Evolutionary conservation across 2,888 invertebrate genomes (phyloP), one percentile per base, ranked within the genome.

Genomic region (Pyrgus malvae): DNA sequence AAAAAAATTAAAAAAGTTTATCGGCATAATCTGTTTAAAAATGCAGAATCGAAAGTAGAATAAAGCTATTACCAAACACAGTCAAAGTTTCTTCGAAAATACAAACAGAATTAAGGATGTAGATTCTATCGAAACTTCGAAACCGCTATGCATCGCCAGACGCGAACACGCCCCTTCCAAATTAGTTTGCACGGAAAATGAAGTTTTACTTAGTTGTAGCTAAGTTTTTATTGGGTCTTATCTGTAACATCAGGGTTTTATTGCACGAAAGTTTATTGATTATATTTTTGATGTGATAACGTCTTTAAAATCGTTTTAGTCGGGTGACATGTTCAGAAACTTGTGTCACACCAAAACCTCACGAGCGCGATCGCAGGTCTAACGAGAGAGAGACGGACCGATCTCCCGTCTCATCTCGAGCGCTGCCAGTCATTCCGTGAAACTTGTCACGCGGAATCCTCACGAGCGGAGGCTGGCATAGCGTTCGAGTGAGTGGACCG

Each of bases 61-160:
- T 33, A 21, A 31, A 44, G 14, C 37, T 23, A 53, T 45, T 53
- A 45, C 3, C n/a, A 1, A 31, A 35, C 37, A 38, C 29, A 8
- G 21, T 12, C 7, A 45, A 45, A 53, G 37, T 53, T 53, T 29
- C 44, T 14, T 29, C 14, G 44, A 38, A 51, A 48, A 53, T 37
- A 38, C 53, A 45, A 53, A 45, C 44, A 53, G 27, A 45, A 53
- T 53, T 53, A 44, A 38, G 45, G 38, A 44, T 53, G 53, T 53
- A 53, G 44, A 53, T 53, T 53, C 37, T 37, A 53, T 44, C 44
- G 44, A 45, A 53, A 53, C 27, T 53, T 53, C 29, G 29, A 53
- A 45, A 45, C 38, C 38, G 45, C 53, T 45, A 23, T 38, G 51
- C 44, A 33, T 31, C 27, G 16, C n/a, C 45, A 38, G 45, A 38